These are phyloP conservation scores for Eristalis arbustorum DNA, from an alignment of 2,888 invertebrate species.

Conservation along the genomic window DNA sequence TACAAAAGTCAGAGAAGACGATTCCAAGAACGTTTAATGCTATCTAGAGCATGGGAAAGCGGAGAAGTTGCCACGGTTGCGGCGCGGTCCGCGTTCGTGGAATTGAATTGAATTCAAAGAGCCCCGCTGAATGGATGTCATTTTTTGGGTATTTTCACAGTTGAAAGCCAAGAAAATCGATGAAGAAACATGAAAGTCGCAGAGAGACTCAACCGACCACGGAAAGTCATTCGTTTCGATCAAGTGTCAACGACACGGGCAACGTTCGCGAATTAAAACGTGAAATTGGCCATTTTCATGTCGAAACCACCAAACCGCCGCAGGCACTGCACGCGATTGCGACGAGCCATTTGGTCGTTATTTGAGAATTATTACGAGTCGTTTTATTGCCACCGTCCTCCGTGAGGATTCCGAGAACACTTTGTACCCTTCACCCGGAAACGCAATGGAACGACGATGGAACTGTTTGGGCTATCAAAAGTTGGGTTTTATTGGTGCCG, in stretches of 20 bases:
- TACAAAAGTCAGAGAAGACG: not conserved
- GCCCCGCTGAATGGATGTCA: not conserved
- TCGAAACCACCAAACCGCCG: not conserved
- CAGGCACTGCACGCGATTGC: not conserved
- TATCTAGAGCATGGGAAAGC: constrained; percentile 26
- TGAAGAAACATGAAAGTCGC: no score
- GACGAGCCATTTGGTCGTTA: not conserved
- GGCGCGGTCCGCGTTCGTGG: not conserved
- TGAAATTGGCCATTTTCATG: not conserved
- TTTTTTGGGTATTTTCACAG: constrained; percentile 4
- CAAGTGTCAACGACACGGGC: not conserved
- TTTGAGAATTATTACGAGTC: not conserved
- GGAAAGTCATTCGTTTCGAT: not conserved
- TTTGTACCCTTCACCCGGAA: not conserved
- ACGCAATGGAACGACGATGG: not conserved
- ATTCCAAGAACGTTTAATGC: not conserved
- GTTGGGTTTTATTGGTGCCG: not conserved
- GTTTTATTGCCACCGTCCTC: not conserved
- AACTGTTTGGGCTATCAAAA: not conserved
- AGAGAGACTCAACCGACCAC: not conserved
- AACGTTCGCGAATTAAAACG: not conserved
- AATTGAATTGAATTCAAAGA: not conserved
- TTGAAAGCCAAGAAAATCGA: not conserved
- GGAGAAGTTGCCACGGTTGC: not conserved
- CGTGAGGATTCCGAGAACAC: not conserved